Evolutionary conservation across 1,140 invertebrate species (phyloP).

Genomic region (Trigoniulus corallinus): DNA sequence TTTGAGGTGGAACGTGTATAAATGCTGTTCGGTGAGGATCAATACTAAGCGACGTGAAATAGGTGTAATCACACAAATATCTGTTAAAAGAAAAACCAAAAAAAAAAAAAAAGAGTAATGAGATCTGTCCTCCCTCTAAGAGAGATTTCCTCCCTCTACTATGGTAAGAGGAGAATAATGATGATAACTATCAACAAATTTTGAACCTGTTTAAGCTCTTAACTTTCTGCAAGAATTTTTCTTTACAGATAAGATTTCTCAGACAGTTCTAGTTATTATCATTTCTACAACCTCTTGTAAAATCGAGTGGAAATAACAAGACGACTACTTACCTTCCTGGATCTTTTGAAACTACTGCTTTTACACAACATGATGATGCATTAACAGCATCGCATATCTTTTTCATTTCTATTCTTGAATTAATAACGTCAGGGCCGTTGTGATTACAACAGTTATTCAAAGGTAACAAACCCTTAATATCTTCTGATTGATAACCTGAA

Average conservation of each 20-base stretch:
- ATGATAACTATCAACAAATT: too few relatives aligned
- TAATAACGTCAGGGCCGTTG: constrained; percentile 20
- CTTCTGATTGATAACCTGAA: constrained; percentile 25
- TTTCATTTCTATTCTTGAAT: constrained; percentile 26
- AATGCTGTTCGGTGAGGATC: constrained; percentile 28
- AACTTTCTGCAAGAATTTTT: too few relatives aligned
- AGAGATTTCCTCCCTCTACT: too few relatives aligned
- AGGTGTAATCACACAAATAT: constrained; percentile 36
- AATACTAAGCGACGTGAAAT: constrained; percentile 29
- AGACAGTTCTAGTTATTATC: too few relatives aligned
- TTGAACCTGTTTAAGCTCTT: too few relatives aligned
- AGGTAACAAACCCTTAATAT: constrained; percentile 21
- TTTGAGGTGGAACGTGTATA: constrained; percentile 33
- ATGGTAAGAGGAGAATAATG: too few relatives aligned
- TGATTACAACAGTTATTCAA: constrained; percentile 20
- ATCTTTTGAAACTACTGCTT: constrained; percentile 27
- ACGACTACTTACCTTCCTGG: constrained; percentile 29
- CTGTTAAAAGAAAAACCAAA: constrained; percentile 13
- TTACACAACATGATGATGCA: constrained; percentile 17
- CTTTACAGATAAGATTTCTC: too few relatives aligned
- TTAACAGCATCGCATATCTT: constrained; percentile 25
- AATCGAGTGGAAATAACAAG: too few relatives aligned
- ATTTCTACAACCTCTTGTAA: too few relatives aligned
- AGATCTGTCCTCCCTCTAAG: too few relatives aligned
- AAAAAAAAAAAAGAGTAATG: neutral